Percentiles rank a stretch among this genome's conserved stretches.
Conservation (phyloP, 1,140 invertebrate genomes). For the Harpegnathos saltator region DNA sequence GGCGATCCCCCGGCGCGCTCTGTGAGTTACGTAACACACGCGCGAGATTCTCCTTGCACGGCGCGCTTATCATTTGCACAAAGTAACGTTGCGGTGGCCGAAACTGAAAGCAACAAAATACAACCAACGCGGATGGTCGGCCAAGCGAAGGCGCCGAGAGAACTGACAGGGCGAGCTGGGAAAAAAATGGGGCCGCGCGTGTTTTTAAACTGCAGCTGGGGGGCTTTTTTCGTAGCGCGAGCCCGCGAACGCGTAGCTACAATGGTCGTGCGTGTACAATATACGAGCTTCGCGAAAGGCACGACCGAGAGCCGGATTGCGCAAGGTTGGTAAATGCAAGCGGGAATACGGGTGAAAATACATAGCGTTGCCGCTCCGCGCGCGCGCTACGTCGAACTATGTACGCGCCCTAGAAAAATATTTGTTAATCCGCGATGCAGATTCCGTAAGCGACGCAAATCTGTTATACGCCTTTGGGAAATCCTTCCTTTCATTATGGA, state of each 20-base stretch:
- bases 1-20: too few species aligned
- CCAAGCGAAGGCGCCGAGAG: constrained; percentile 5
- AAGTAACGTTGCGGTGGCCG: background rate
- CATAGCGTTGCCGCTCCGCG: too few species aligned
- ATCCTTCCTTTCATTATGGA: constrained; percentile 55
- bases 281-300: constrained; percentile 7
- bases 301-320: constrained; percentile 27
- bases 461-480: constrained; percentile 50
- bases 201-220: constrained; percentile 53
- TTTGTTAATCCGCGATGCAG: constrained; percentile 60
- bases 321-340: constrained; percentile 51
- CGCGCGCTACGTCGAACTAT: constrained; percentile 17
- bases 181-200: constrained; percentile 29
- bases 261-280: constrained; percentile 46
- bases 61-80: background rate
- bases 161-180: constrained; percentile 11
- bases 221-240: constrained; percentile 47
- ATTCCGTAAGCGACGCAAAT: constrained; percentile 48
- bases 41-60: background rate
- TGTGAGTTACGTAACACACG: background rate
- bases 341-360: constrained; percentile 48
- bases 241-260: constrained; percentile 14
- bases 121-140: background rate
- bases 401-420: constrained; percentile 37
- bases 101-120: constrained; percentile 23